Evolutionary conservation across 2,888 invertebrate genomes (phyloP).

Genomic region (Lepas anatifera): DNA sequence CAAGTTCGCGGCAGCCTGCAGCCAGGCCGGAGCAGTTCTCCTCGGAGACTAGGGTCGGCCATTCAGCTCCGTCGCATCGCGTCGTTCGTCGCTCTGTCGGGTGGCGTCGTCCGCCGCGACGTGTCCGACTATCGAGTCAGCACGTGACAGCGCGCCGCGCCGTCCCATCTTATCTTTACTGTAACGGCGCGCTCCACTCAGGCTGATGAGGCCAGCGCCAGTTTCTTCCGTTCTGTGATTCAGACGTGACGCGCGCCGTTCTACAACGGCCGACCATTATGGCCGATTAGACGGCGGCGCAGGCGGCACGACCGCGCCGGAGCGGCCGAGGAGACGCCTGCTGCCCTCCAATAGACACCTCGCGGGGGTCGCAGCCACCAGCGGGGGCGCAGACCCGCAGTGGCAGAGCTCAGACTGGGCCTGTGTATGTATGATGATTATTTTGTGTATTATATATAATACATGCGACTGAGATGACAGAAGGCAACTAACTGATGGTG

Average conservation of each 20-base stretch:
- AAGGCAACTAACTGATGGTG: too few species aligned
- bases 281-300: neutral
- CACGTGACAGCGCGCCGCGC: neutral
- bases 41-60: neutral
- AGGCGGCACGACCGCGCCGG: neutral
- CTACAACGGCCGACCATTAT: neutral
- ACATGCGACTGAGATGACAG: too few species aligned
- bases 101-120: neutral
- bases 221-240: conserved; percentile 9
- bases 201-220: neutral
- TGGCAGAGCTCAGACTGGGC: too few species aligned
- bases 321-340: too few species aligned
- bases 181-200: conserved; percentile 9
- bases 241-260: neutral
- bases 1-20: too few species aligned
- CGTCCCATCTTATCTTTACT: conserved; percentile 12
- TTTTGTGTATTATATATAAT: too few species aligned
- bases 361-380: too few species aligned
- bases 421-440: too few species aligned
- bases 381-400: too few species aligned
- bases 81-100: neutral
- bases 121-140: conserved; percentile 10
- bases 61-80: neutral
- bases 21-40: too few species aligned
- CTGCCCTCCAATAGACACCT: neutral